Percentiles rank a stretch among this genome's conserved stretches.
Conservation (phyloP, 2,888 invertebrate genomes). For the Nasonovia ribisnigri region DNA sequence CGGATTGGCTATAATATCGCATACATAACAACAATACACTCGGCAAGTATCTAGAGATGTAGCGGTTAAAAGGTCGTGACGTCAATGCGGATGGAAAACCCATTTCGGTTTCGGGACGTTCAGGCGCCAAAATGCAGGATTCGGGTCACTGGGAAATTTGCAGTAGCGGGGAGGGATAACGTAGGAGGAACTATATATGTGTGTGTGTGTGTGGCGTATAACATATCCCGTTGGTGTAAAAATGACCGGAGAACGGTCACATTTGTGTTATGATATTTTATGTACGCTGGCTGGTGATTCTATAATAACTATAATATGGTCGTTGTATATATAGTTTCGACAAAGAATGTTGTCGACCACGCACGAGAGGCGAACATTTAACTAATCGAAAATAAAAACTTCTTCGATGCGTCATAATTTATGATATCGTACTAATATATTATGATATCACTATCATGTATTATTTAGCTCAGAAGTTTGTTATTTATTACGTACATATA, state of each 20-base stretch:
- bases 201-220: background rate
- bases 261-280: constrained; percentile 43
- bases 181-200: background rate
- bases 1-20: background rate
- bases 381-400: constrained; percentile 21
- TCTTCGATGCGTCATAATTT: background rate
- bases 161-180: background rate
- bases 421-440: background rate
- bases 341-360: background rate
- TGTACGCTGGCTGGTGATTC: background rate
- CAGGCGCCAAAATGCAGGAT: constrained; percentile 52
- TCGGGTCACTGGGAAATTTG: constrained; percentile 40
- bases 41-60: background rate
- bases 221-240: constrained; percentile 24
- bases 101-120: constrained; percentile 58
- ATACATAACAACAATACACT: background rate
- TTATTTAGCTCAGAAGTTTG: background rate
- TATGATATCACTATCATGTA: background rate
- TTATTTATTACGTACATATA: background rate
- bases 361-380: background rate
- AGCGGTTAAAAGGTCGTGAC: constrained; percentile 45
- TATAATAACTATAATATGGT: too few species aligned
- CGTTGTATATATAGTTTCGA: background rate
- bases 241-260: constrained; percentile 16
- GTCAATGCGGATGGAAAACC: constrained; percentile 50